Base-by-base conservation (phyloP, 2,888 invertebrate species). In the Sceliomorpha sp. region DNA sequence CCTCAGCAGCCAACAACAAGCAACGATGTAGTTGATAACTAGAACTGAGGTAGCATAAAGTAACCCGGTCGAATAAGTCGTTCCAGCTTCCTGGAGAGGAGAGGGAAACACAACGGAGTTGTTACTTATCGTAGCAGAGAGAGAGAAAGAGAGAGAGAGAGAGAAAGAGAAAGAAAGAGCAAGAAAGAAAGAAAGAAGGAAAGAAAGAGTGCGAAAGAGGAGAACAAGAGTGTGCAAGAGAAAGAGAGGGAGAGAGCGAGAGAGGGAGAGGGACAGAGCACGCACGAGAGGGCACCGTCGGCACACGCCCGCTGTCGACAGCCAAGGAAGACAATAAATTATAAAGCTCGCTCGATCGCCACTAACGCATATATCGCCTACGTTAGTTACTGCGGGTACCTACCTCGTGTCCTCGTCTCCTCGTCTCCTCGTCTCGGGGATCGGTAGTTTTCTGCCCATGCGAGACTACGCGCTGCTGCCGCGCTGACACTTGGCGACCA, bases 321-420 rank as follows among this genome's bases (percentile, higher is more conserved):
- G 71, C 71, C 75, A 80, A 76, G 75, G 74, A 75, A 77, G 76
- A 81, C 85, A 77, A 85, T 84, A 84, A 85, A 84, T 85, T 80
- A 84, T 75, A 72, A 79, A 80, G 76, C 77, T 75, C 76, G 72
- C 77, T 70, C 73, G 76, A 76, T 76, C 76, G 73, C 71, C 67
- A 56, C 70, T 70, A 70, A 70, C 72, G 70, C 72, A 69, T 62
- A 66, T 64, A 69, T 72, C 69, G 72, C 72, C 69, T 69, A 69
- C 72, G 69, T 62, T 58, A 55, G 60, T n/a, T n/a, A n/a, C n/a
- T 50, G 53, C 58, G 60, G 47, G 62, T 53, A 62, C 60, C 58
- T 69, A 64, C n/a, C n/a, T n/a, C n/a, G n/a, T n/a, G n/a, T n/a
- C n/a, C n/a, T n/a, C n/a, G n/a, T n/a, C n/a, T n/a, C n/a, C n/a